A percentile compares a stretch with the other conserved stretches of the same genome.
phyloP scores from a whole-genome alignment of 2,797 vertebrate species.

The Chloroceryle amazona region DNA sequence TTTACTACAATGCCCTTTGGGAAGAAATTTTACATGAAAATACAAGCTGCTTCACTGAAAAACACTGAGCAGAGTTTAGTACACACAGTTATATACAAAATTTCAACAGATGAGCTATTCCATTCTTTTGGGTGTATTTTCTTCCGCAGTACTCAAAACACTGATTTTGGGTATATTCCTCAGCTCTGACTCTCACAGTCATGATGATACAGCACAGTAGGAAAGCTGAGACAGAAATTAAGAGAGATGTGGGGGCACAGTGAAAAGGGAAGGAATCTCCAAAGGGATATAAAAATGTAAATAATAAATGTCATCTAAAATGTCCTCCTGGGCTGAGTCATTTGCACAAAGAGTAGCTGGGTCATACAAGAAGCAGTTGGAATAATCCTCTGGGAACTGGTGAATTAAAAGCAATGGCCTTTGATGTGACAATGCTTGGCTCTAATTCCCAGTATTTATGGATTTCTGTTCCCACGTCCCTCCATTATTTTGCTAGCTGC shows the following conservation, averaged over 20 bases:
- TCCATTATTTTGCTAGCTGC: not conserved
- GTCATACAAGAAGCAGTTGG: not conserved
- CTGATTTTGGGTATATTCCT: not conserved
- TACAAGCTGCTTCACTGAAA: not conserved
- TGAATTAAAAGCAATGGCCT: conserved; percentile 2
- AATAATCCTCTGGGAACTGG: not conserved
- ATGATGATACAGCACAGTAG: not conserved
- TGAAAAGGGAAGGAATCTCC: not conserved
- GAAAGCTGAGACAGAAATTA: not conserved
- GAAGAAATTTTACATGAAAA: not conserved
- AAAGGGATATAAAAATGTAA: not conserved
- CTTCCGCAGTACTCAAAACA: not conserved
- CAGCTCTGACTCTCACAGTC: not conserved
- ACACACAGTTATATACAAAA: not conserved
- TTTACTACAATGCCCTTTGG: not conserved
- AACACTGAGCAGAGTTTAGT: not conserved
- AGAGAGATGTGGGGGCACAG: not conserved
- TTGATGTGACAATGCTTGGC: not conserved
- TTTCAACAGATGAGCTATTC: not conserved
- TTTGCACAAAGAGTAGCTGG: not conserved
- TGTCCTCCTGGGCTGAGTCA: not conserved
- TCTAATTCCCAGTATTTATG: not conserved
- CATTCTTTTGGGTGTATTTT: not conserved
- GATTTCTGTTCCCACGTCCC: not conserved
- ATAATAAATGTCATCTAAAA: conserved; percentile 34